A percentile compares a stretch with the other conserved stretches of the same genome.
Conservation (phyloP, 2,113 vertebrate genomes). For the Apodemus sylvaticus region DNA sequence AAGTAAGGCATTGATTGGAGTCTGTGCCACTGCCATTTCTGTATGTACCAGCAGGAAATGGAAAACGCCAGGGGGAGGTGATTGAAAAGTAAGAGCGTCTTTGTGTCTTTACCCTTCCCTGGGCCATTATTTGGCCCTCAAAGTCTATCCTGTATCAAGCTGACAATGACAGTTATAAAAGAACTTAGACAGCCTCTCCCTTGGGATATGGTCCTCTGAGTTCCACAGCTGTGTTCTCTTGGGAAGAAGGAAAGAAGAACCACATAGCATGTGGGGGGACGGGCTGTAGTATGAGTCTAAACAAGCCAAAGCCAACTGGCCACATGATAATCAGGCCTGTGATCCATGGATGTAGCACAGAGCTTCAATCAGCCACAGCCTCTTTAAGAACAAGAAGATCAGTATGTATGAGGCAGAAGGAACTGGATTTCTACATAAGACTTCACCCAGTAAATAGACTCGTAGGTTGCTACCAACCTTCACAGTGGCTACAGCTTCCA, state of each 20-base stretch:
- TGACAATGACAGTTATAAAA: background rate
- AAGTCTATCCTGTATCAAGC: background rate
- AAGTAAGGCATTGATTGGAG: background rate
- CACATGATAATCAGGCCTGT: fast-evolving
- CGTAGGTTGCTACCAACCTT: background rate
- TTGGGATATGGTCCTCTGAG: background rate
- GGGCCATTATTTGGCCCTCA: background rate
- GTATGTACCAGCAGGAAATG: background rate
- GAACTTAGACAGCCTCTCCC: background rate
- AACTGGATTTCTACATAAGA: background rate
- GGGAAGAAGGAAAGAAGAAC: background rate
- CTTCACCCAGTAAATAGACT: background rate
- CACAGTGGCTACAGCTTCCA: conserved; percentile 49
- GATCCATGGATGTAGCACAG: fast-evolving
- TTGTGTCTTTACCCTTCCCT: background rate
- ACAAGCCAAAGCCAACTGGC: background rate
- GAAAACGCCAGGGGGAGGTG: background rate
- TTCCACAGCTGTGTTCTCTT: background rate
- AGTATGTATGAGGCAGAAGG: background rate
- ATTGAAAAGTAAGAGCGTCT: background rate
- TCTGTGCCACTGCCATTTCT: background rate
- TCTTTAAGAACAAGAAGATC: background rate
- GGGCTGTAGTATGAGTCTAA: background rate
- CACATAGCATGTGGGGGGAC: background rate
- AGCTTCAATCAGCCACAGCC: background rate